Percentiles rank a stretch among this genome's conserved stretches.
These are phyloP conservation scores for Danio tinwini DNA, from an alignment of 2,797 vertebrate species.

Conservation along the genomic window DNA sequence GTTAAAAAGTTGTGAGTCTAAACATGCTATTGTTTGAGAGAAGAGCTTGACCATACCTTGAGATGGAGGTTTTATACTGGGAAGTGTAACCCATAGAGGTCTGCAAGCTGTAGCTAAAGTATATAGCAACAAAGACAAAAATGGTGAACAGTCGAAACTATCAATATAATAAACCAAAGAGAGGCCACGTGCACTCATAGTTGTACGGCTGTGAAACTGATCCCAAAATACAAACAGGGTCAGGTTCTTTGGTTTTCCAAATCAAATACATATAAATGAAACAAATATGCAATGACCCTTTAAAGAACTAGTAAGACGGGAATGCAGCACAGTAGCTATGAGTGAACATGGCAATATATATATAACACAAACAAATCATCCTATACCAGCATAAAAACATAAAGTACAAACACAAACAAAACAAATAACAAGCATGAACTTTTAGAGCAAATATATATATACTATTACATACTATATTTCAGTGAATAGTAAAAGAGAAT, in stretches of 20 bases:
- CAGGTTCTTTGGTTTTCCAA: not conserved
- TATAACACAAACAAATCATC: conserved; percentile 5
- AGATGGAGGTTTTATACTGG: conserved; percentile 70
- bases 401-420: conserved; percentile 19
- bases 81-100: conserved; percentile 76
- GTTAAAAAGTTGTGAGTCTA: too few relatives aligned
- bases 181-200: conserved; percentile 54
- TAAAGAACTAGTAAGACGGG: not conserved
- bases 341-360: conserved; percentile 56
- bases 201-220: conserved; percentile 2
- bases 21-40: conserved; percentile 18
- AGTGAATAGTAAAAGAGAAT: not conserved
- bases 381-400: conserved; percentile 37
- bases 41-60: conserved; percentile 62
- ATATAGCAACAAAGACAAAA: conserved; percentile 67
- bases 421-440: conserved; percentile 28
- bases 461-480: not conserved
- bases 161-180: conserved; percentile 26
- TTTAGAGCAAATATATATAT: not conserved
- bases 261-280: not conserved
- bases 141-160: conserved; percentile 26
- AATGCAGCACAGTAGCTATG: conserved; percentile 33
- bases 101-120: conserved; percentile 80
- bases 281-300: not conserved
- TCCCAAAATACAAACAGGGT: not conserved